Evolutionary conservation across 2,113 vertebrate genomes (phyloP), one percentile per base, ranked within the genome.

Genomic region (Pituophis catenifer): DNA sequence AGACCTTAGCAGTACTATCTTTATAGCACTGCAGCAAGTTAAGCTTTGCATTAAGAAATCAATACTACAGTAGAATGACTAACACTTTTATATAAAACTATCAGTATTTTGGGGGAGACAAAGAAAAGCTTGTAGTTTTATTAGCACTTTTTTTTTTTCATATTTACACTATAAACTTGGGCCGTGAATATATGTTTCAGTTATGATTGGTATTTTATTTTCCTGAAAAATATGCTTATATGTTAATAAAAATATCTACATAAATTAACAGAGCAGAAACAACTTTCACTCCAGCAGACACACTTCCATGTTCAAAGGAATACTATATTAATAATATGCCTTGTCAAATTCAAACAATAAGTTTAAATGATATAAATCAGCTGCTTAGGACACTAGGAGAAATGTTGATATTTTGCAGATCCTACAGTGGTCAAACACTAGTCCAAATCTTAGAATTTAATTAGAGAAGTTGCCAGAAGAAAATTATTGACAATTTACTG

Each of bases 41-140:
- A 96, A 94, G 95, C 59, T 93, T 90, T 95, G 65, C 85, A 96
- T 95, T 96, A 94, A 96, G 89, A 58, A 92, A 98, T 98, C 97
- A 94, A 97, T 97, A 95, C 90, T 44, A 55, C 94, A 96, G 95
- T 93, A 94, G 86, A 92, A 94, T 94, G 57, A 88, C 70, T 93
- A 93, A 96, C 2, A 2, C 19, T 94, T 91, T 81, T 95, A 94
- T 86, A 94, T 95, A 91, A 92, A 92, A 97, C 95, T 24, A 94
- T 91, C 89, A 87, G 81, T 95, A 86, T 94, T 55, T 91, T 90
- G 92, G 86, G 89, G 23, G 59, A 96, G 38, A 24, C n/a, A 92
- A 94, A 94, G 91, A 75, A 29, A 9, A 96, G 95, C 48, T 87
- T 85, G 96, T 97, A 94, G 95, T 96, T 97, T 97, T 96, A 96